Percentiles rank a stretch among this genome's conserved stretches.
phyloP scores from a whole-genome alignment of 2,113 vertebrate species.

The Synodontis membranacea region DNA sequence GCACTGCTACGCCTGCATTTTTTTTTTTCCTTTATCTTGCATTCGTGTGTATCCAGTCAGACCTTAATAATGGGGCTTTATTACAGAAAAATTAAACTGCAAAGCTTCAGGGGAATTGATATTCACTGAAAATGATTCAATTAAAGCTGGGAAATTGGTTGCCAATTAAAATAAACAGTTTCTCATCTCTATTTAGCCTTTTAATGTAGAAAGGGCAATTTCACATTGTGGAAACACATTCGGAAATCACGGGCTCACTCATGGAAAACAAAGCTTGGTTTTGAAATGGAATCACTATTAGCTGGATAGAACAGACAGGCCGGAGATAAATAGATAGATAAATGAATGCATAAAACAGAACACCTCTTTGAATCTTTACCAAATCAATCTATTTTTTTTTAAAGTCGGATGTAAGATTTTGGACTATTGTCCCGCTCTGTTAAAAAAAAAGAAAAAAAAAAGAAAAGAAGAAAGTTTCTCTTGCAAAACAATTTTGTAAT shows the following conservation, averaged over 20 bases:
- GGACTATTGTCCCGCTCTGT: background rate
- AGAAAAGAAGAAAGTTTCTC: background rate
- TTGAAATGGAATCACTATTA: slow-evolving; percentile 25
- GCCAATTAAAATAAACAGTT: slow-evolving; percentile 53
- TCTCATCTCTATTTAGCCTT: slow-evolving; percentile 31
- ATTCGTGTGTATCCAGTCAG: slow-evolving; percentile 48
- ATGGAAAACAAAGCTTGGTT: slow-evolving; percentile 37
- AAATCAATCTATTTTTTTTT: too few species aligned
- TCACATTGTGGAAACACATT: slow-evolving; percentile 7
- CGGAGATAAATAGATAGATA: slow-evolving; percentile 3
- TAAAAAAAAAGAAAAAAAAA: background rate
- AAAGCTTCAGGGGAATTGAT: slow-evolving; percentile 40
- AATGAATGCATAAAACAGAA: background rate
- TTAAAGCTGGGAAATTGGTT: slow-evolving; percentile 51
- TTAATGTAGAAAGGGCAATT: slow-evolving; percentile 48
- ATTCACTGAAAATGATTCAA: slow-evolving; percentile 46
- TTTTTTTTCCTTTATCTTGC: slow-evolving; percentile 19
- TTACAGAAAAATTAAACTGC: slow-evolving; percentile 48
- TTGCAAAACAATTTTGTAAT: background rate
- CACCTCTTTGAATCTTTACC: background rate
- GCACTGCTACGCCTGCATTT: slow-evolving; percentile 2
- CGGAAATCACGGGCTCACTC: slow-evolving; percentile 19
- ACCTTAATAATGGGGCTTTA: slow-evolving; percentile 52
- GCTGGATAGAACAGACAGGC: slow-evolving; percentile 7
- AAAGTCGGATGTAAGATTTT: background rate